Base-by-base conservation (phyloP, 1,140 invertebrate species). In the Helicoverpa zea region DNA sequence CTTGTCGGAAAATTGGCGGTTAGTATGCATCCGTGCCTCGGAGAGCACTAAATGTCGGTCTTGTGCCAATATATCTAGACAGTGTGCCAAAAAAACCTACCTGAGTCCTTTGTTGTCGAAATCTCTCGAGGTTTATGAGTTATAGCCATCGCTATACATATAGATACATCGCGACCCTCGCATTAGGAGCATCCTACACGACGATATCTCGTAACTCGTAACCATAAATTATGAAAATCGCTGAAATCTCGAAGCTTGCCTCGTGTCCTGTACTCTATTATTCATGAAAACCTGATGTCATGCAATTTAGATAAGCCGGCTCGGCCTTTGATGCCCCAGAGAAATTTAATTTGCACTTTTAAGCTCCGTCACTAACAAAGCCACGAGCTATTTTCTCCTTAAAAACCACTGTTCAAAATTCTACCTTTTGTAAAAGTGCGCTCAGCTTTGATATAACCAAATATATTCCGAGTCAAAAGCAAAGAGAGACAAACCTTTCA, bases 331-430 rank as follows among this genome's bases (percentile, higher is more conserved):
- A 82, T 75, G 75, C 78, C 43, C 77, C 14, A 54, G 78, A 83
- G 81, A 86, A 88, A 89, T 87, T 89, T 86, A 88, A 89, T 89
- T 89, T 88, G 75, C 85, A 89, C 84, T 83, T 84, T 86, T 85
- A 80, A 81, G 79, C 82, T 74, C 52, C 68, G 78, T 80, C 49
- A 75, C 72, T 82, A 64, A 81, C 66, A 79, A 80, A 73, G 77
- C 70, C 68, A 52, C 30, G 72, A 66, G 73, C 61, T 73, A 75
- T 82, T 82, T 76, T 78, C 78, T 47, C 51, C 52, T 68, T 10
- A n/a, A 14, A 70, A 79, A 79, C 52, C 76, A 58, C 63, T 79
- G 58, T 70, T 54, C 52, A 79, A 58, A 79, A 58, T 70, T 68
- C 73, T 47, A 29, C 54, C 18, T 75, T 74, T 75, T 75, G 61